Base-by-base conservation (phyloP, 1,140 invertebrate species). In the Phymorhynchus buccinoides region DNA sequence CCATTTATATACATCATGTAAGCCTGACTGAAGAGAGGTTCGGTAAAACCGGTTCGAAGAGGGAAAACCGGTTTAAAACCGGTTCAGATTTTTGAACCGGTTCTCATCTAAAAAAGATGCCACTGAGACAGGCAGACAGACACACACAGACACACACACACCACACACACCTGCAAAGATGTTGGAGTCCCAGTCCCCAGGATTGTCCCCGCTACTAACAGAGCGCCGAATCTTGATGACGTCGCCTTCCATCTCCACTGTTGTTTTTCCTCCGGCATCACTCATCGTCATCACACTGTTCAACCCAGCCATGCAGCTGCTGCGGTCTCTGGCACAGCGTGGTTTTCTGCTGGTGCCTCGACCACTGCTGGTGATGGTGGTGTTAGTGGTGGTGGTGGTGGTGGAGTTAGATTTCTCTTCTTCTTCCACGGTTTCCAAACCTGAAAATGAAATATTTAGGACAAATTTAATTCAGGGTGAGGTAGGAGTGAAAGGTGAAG, bases 91-190 rank as follows among this genome's bases (percentile, higher is more conserved):
- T n/a, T n/a, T n/a, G n/a, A n/a, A n/a, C n/a, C n/a, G n/a, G n/a
- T n/a, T n/a, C n/a, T n/a, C n/a, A n/a, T n/a, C n/a, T n/a, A n/a
- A n/a, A n/a, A n/a, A n/a, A n/a, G n/a, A n/a, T n/a, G n/a, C n/a
- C n/a, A n/a, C n/a, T n/a, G n/a, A n/a, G n/a, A n/a, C n/a, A n/a
- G n/a, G n/a, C n/a, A n/a, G n/a, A n/a, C n/a, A n/a, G n/a, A n/a
- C n/a, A n/a, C n/a, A n/a, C n/a, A n/a, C n/a, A n/a, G n/a, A n/a
- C n/a, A n/a, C n/a, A n/a, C n/a, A n/a, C n/a, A n/a, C n/a, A n/a
- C n/a, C n/a, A n/a, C n/a, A n/a, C n/a, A n/a, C n/a, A 88, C 88
- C 88, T 62, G 88, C 88, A 87, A 87, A 88, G 32, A 86, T 79
- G 79, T 86, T 86, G 35, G 62, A 48, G 35, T 87, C 84, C 75